These are phyloP conservation scores for Eonycteris spelaea DNA, from an alignment of 2,113 vertebrate species.

Conservation along the genomic window DNA sequence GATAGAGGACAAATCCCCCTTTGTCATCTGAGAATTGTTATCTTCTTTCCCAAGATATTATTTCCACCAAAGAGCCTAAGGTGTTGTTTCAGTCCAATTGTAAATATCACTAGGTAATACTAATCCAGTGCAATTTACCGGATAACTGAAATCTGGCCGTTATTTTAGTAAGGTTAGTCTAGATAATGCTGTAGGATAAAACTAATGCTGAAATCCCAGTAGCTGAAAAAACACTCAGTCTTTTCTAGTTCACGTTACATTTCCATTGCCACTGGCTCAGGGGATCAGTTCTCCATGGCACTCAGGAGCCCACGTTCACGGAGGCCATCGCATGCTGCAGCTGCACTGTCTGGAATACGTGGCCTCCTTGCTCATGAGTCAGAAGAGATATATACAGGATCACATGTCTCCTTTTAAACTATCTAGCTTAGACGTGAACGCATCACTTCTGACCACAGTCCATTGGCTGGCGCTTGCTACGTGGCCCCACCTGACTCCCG, in stretches of 20 bases:
- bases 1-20: background rate
- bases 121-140: background rate
- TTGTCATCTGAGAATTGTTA: background rate
- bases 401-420: background rate
- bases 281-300: accelerated
- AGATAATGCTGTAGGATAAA: background rate
- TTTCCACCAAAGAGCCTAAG: background rate
- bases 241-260: background rate
- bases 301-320: background rate
- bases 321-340: too few species aligned
- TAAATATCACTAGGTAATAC: background rate
- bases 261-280: background rate
- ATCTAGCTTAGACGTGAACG: background rate
- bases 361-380: background rate
- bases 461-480: background rate
- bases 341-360: background rate
- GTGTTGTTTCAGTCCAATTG: background rate
- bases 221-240: background rate
- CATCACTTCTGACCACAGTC: background rate
- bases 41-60: background rate
- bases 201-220: background rate
- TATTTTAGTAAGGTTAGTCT: background rate
- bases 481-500: too few species aligned
- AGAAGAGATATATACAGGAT: background rate
- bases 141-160: background rate